A percentile compares a stretch with the other conserved stretches of the same genome.
These are phyloP conservation scores for Atrichornis clamosus DNA, from an alignment of 2,113 vertebrate species.

Conservation along the genomic window DNA sequence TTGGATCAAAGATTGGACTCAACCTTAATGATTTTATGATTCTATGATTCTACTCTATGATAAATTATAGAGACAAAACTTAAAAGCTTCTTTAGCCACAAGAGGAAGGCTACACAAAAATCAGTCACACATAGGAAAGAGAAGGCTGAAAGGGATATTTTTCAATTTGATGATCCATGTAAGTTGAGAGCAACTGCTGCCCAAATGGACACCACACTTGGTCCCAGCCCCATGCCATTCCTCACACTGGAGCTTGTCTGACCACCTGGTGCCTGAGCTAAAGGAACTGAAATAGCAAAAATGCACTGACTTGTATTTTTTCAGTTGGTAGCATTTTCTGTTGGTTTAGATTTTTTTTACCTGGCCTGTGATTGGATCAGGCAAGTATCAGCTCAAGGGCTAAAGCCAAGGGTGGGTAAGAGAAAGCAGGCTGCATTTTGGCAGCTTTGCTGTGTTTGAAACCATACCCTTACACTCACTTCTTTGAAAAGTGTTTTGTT, in stretches of 20 bases:
- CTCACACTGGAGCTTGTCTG: neutral
- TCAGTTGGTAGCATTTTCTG: neutral
- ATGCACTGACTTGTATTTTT: neutral
- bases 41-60: neutral
- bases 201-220: neutral
- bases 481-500: neutral
- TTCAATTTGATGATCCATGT: fast-evolving
- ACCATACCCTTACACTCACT: neutral
- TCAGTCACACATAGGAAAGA: neutral
- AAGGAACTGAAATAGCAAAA: neutral
- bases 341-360: neutral
- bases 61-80: neutral
- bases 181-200: neutral
- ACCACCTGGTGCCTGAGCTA: neutral
- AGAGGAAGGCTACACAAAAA: neutral
- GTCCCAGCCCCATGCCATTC: neutral
- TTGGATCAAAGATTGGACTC: neutral
- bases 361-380: neutral
- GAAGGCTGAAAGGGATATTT: neutral
- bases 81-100: neutral
- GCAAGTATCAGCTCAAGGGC: neutral
- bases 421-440: neutral
- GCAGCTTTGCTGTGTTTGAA: neutral
- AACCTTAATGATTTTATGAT: neutral
- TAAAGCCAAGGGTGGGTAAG: neutral